These are phyloP conservation scores for Gadus chalcogrammus DNA, from an alignment of 2,113 vertebrate species.

Conservation along the genomic window DNA sequence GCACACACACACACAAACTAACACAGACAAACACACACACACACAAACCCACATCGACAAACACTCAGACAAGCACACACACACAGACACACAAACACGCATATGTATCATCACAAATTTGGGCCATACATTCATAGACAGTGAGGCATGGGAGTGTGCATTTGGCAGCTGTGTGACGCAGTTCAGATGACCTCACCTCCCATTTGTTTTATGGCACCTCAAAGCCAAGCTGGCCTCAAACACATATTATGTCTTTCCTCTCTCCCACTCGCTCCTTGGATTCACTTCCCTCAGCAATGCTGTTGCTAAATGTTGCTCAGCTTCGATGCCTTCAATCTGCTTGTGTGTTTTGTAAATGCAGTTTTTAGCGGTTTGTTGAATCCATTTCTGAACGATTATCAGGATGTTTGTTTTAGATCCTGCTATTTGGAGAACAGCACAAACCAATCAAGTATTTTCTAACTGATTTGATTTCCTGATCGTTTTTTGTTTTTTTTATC, in stretches of 20 bases:
- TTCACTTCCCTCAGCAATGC: too few species aligned
- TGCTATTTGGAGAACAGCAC: too few species aligned
- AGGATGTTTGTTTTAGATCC: too few species aligned
- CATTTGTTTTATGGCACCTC: conserved; percentile 31
- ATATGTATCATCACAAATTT: background rate
- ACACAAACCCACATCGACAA: background rate
- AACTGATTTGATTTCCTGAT: too few species aligned
- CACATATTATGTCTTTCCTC: background rate
- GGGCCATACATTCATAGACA: conserved; percentile 1
- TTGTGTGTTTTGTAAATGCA: too few species aligned
- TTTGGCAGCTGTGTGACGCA: conserved; percentile 25
- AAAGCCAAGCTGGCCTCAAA: conserved; percentile 7
- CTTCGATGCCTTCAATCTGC: too few species aligned
- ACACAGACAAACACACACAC: conserved; percentile 26
- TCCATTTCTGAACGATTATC: too few species aligned
- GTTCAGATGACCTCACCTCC: conserved; percentile 32
- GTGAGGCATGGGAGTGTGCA: conserved; percentile 25
- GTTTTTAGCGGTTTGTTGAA: too few species aligned
- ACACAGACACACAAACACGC: conserved; percentile 12
- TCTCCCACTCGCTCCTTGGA: background rate
- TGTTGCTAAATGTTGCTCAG: too few species aligned
- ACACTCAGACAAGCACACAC: background rate
- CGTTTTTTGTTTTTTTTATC: too few species aligned
- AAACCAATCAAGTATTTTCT: too few species aligned
- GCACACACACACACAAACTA: conserved; percentile 14